Conservation (phyloP, 2,113 vertebrate species). For the Coptodon bakossiorum region DNA sequence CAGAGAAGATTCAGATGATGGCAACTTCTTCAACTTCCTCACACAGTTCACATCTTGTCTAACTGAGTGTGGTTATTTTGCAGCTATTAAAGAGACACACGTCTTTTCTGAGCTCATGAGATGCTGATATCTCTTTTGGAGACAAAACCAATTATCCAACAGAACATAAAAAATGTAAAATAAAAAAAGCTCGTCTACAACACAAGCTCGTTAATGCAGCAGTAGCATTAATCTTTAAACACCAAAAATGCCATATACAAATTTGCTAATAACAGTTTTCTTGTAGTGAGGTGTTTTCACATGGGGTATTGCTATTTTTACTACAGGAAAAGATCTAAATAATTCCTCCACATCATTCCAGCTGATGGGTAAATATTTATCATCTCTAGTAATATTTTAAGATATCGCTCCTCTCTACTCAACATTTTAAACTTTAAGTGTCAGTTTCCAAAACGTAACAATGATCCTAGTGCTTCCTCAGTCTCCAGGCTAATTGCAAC, state of each 20-base stretch:
- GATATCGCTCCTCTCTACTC: not conserved
- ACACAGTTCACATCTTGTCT: not conserved
- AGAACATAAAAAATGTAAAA: not conserved
- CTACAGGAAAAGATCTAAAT: accelerated
- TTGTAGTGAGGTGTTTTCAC: not conserved
- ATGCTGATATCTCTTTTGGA: accelerated
- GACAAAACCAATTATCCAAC: not conserved
- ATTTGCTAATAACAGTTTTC: not conserved
- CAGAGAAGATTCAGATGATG: not conserved
- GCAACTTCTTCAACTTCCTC: not conserved
- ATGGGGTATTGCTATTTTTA: not conserved
- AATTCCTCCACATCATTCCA: not conserved
- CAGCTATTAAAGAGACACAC: accelerated
- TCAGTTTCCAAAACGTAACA: not conserved
- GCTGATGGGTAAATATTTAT: not conserved
- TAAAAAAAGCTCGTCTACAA: not conserved
- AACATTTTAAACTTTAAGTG: not conserved
- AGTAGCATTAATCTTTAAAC: not conserved
- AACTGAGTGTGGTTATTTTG: not conserved
- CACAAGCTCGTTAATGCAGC: accelerated
- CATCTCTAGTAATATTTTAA: not conserved
- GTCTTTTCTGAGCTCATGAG: accelerated
- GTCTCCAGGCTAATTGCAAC: not conserved
- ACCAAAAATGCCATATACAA: not conserved
- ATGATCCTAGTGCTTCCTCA: not conserved